A percentile compares a stretch with the other conserved stretches of the same genome.
phyloP scores from a whole-genome alignment of 1,140 invertebrate genomes.

The Nasonia longicornis region DNA sequence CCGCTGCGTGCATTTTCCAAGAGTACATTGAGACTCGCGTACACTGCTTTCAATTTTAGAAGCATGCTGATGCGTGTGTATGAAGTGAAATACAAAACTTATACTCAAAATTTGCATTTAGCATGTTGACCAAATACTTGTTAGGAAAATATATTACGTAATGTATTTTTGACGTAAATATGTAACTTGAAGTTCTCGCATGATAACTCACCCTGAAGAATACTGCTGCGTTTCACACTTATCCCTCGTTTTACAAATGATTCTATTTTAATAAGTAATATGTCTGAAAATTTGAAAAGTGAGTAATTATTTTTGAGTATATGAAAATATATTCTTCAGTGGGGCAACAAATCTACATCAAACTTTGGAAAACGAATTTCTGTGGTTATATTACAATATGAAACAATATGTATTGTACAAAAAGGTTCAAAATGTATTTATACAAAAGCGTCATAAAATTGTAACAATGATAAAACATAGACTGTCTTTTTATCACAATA shows the following conservation, averaged over 20 bases:
- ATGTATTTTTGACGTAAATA: conserved; percentile 45
- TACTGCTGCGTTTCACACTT: not conserved
- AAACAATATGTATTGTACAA: conserved; percentile 38
- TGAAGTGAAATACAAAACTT: not conserved
- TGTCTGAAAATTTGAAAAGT: not conserved
- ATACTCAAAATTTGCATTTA: conserved; percentile 49
- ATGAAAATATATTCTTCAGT: conserved; percentile 10
- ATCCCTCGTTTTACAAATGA: not conserved
- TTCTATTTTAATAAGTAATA: conserved; percentile 17
- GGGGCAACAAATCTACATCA: conserved; percentile 21
- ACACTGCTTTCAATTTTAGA: not conserved
- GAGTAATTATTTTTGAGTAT: not conserved
- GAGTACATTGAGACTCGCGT: not conserved
- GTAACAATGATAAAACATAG: conserved; percentile 26
- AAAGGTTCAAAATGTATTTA: conserved; percentile 29
- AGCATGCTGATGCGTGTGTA: not conserved
- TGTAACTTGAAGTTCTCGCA: conserved; percentile 31
- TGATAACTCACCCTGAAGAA: not conserved
- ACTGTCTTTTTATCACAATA: conserved; percentile 19
- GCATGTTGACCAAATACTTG: conserved; percentile 49
- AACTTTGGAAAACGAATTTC: conserved; percentile 6
- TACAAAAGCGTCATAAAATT: conserved; percentile 21
- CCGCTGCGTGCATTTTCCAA: not conserved
- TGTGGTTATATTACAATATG: conserved; percentile 24
- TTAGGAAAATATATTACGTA: conserved; percentile 41